These are phyloP conservation scores for Pseudorhiza aurosa DNA, from an alignment of 30 jellyfish, hydroid and myxozoan genomes.

Conservation along the genomic window DNA sequence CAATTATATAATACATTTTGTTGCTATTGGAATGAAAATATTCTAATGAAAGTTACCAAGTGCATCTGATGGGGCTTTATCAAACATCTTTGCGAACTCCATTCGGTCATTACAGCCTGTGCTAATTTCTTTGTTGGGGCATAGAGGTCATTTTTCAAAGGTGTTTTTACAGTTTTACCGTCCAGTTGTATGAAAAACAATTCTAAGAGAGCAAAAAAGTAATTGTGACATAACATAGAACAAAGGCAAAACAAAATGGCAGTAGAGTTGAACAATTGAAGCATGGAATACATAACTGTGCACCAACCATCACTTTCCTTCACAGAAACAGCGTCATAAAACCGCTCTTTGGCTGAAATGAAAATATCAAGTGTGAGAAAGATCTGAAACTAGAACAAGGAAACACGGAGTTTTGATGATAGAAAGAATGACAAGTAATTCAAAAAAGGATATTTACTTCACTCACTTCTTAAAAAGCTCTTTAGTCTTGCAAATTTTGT, in stretches of 20 bases:
- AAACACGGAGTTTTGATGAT: too few relatives aligned
- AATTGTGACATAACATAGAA: not conserved
- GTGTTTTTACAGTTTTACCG: constrained; percentile 77
- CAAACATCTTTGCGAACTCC: constrained; percentile 71
- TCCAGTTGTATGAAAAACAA: constrained; percentile 72
- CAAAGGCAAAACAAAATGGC: not conserved
- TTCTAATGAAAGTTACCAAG: constrained; percentile 63
- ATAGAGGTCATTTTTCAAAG: constrained; percentile 53
- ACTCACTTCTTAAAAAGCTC: too few relatives aligned
- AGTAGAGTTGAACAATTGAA: not conserved
- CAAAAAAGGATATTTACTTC: too few relatives aligned
- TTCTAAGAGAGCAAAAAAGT: constrained; percentile 24
- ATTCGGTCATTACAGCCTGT: constrained; percentile 77
- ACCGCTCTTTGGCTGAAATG: constrained; percentile 9
- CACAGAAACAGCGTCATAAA: constrained; percentile 19
- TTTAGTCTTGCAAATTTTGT: too few relatives aligned
- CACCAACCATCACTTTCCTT: constrained; percentile 11
- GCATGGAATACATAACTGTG: too few relatives aligned
- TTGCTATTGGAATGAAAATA: too few relatives aligned
- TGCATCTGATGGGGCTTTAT: constrained; percentile 74
- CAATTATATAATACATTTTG: too few relatives aligned
- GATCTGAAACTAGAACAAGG: too few relatives aligned
- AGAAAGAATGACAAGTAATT: too few relatives aligned
- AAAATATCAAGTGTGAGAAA: not conserved
- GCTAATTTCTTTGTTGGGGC: constrained; percentile 71